Evolutionary conservation across 2,113 vertebrate genomes (phyloP).

Genomic region (Calyptomena viridis): DNA sequence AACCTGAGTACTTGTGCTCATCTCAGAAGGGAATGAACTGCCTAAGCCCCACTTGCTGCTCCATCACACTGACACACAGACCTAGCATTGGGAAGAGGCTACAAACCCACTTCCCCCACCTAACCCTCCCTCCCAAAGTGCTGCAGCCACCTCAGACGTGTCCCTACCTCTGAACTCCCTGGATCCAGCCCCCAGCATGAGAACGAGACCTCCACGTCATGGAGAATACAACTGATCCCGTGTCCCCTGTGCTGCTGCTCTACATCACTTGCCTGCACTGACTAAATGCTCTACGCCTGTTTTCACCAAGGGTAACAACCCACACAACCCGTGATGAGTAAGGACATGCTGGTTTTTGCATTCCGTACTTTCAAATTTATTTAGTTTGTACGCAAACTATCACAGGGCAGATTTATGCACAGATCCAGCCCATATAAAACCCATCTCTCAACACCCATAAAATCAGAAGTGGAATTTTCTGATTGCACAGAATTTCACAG

Average conservation of each 20-base stretch:
- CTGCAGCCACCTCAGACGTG: background rate
- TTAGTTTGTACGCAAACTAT: background rate
- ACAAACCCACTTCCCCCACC: background rate
- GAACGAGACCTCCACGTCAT: background rate
- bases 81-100: background rate
- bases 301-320: background rate
- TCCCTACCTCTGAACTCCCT: background rate
- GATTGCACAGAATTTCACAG: too few relatives aligned
- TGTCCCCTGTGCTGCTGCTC: background rate
- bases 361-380: background rate
- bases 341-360: background rate
- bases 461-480: too few relatives aligned
- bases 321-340: background rate
- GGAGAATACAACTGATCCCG: background rate
- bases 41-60: rapidly evolving
- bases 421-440: background rate
- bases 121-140: background rate
- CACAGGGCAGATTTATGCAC: background rate
- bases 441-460: background rate
- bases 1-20: background rate
- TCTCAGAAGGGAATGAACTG: background rate
- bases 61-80: background rate
- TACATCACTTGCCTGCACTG: background rate
- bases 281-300: background rate
- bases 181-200: rapidly evolving